A percentile compares a stretch with the other conserved stretches of the same genome.
These are phyloP conservation scores for Andrena fulva DNA, from an alignment of 2,888 invertebrate species.

Conservation along the genomic window DNA sequence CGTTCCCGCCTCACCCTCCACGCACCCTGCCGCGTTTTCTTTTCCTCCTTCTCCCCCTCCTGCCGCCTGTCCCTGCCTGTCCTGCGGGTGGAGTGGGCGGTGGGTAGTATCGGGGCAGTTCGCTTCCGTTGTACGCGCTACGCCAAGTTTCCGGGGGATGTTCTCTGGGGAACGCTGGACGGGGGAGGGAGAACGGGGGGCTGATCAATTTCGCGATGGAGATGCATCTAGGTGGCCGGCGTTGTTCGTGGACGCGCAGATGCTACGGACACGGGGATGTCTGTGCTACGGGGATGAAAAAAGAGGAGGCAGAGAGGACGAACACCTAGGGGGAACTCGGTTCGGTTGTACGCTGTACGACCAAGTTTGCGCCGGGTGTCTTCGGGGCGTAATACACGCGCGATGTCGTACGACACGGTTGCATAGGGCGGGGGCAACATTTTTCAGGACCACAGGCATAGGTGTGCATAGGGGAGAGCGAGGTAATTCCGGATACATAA, in stretches of 20 bases:
- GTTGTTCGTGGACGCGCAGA: slow-evolving; percentile 53
- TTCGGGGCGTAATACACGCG: slow-evolving; percentile 18
- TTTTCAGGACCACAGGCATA: slow-evolving; percentile 4
- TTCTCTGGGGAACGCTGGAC: slow-evolving; percentile 49
- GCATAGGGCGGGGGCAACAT: slow-evolving; percentile 8
- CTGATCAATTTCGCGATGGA: slow-evolving; percentile 71
- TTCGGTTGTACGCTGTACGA: slow-evolving; percentile 21
- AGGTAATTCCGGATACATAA: no score
- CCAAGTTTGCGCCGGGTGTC: slow-evolving; percentile 34
- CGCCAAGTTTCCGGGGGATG: slow-evolving; percentile 64
- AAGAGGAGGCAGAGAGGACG: slow-evolving; percentile 18
- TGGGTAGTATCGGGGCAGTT: slow-evolving; percentile 34
- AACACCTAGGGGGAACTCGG: slow-evolving; percentile 12
- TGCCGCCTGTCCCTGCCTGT: neutral
- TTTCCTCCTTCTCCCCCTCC: slow-evolving; percentile 2
- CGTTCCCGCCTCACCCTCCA: slow-evolving; percentile 3
- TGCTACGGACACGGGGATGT: slow-evolving; percentile 44
- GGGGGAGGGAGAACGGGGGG: slow-evolving; percentile 29
- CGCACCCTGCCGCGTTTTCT: neutral
- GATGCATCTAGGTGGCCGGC: slow-evolving; percentile 51
- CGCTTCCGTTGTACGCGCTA: slow-evolving; percentile 60
- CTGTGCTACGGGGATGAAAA: slow-evolving; percentile 12
- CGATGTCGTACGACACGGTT: neutral
- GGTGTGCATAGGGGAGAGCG: no score
- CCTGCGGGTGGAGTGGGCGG: slow-evolving; percentile 20